Evolutionary conservation across 2,113 vertebrate species (phyloP).

Genomic region (Ivindomyrus marchei): DNA sequence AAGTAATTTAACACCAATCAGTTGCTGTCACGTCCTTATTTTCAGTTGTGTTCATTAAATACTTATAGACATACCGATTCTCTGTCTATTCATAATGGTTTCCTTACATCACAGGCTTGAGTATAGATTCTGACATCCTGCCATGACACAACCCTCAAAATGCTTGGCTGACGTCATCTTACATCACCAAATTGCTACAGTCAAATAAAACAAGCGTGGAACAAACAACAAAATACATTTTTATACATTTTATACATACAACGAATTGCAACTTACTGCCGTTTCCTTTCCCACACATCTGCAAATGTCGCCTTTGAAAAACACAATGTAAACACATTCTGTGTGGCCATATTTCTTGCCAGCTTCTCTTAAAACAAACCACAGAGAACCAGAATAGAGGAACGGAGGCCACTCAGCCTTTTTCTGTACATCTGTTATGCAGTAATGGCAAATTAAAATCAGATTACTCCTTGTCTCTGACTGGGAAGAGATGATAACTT

Average conservation of each 20-base stretch:
- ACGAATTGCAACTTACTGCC: not conserved
- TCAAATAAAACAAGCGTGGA: not conserved
- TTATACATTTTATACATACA: not conserved
- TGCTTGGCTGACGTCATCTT: not conserved
- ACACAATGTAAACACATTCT: not conserved
- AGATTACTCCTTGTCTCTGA: conserved; percentile 6
- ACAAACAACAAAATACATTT: not conserved
- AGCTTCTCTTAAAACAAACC: not conserved
- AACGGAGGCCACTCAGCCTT: conserved; percentile 5
- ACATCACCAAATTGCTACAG: not conserved
- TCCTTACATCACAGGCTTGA: not conserved
- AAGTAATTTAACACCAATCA: not conserved
- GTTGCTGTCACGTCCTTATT: not conserved
- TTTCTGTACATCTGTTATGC: conserved; percentile 7
- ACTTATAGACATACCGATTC: not conserved
- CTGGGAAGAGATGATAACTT: not conserved
- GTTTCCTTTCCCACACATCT: not conserved
- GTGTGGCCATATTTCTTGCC: not conserved
- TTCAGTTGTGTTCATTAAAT: not conserved
- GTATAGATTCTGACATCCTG: not conserved
- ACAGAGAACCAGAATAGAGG: conserved; percentile 1
- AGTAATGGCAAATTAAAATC: conserved; percentile 17
- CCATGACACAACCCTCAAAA: not conserved
- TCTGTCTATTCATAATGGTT: not conserved
- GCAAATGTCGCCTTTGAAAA: not conserved